These are phyloP conservation scores for Monopis laevigella DNA, from an alignment of 2,888 invertebrate genomes.

Conservation along the genomic window DNA sequence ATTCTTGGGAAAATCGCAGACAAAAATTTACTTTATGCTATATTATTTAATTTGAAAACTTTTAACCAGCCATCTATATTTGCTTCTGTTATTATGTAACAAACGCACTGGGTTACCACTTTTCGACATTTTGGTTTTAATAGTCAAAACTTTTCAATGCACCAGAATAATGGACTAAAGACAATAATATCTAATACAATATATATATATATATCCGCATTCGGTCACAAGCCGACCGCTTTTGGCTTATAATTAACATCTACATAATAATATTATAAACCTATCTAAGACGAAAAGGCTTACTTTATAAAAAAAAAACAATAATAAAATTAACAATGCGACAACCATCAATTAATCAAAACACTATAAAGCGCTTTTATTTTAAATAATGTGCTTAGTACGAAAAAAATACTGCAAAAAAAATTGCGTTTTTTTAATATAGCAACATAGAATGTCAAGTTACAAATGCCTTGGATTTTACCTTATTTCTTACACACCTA, in stretches of 20 bases:
- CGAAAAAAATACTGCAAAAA: constrained; percentile 24
- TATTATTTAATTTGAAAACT: too few relatives aligned
- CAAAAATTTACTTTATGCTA: too few relatives aligned
- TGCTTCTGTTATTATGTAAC: too few relatives aligned
- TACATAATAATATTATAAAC: constrained; percentile 42
- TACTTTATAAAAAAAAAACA: constrained; percentile 31
- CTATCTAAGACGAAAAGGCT: constrained; percentile 58
- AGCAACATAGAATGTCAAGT: constrained; percentile 49
- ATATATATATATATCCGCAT: too few relatives aligned
- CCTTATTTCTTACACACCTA: constrained; percentile 41
- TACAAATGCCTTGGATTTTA: constrained; percentile 44
- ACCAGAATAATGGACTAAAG: too few relatives aligned
- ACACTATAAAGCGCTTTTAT: constrained; percentile 31
- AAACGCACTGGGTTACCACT: too few relatives aligned
- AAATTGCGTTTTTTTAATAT: constrained; percentile 13
- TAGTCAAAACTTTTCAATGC: too few relatives aligned
- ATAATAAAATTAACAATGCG: constrained; percentile 38
- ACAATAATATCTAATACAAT: too few relatives aligned
- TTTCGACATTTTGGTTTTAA: too few relatives aligned
- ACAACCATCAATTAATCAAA: constrained; percentile 44
- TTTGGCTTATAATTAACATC: constrained; percentile 49
- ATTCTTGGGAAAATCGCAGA: too few relatives aligned
- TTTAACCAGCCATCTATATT: too few relatives aligned
- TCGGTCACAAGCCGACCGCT: constrained; percentile 26
- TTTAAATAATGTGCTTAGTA: constrained; percentile 20